These are phyloP conservation scores for Amphipyra berbera DNA, from an alignment of 2,888 invertebrate species.

Conservation along the genomic window DNA sequence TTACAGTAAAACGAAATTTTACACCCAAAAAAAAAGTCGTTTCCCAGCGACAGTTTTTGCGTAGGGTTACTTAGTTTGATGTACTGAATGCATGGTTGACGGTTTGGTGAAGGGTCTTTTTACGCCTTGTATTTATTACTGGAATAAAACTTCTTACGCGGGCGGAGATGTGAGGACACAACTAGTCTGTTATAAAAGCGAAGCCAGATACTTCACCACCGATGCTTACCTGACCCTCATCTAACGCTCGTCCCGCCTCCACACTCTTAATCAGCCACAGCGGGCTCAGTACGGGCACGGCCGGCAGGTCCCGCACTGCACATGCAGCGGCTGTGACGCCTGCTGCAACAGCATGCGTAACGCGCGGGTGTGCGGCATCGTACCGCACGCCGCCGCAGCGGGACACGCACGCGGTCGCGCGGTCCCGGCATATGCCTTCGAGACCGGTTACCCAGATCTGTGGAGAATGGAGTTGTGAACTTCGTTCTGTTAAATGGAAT, in stretches of 20 bases:
- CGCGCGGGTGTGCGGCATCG: slow-evolving; percentile 92
- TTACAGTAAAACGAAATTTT: too few relatives aligned
- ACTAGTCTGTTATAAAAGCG: too few relatives aligned
- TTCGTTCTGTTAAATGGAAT: too few relatives aligned
- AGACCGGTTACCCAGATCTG: slow-evolving; percentile 83
- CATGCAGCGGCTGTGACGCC: slow-evolving; percentile 63
- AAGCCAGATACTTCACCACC: too few relatives aligned
- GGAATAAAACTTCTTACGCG: too few relatives aligned
- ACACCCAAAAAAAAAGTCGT: too few relatives aligned
- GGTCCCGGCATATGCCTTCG: slow-evolving; percentile 78
- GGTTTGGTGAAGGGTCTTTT: too few relatives aligned
- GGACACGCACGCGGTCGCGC: slow-evolving; percentile 76
- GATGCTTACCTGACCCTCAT: slow-evolving; percentile 72
- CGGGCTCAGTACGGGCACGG: slow-evolving; percentile 93
- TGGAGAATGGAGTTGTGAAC: background rate
- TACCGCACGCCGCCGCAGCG: slow-evolving; percentile 95
- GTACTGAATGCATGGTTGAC: too few relatives aligned
- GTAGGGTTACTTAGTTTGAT: too few relatives aligned
- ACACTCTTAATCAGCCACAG: slow-evolving; percentile 95
- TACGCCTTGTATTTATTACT: too few relatives aligned
- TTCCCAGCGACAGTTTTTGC: too few relatives aligned
- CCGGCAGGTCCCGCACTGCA: slow-evolving; percentile 93
- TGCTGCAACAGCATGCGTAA: slow-evolving; percentile 94
- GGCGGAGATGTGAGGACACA: too few relatives aligned
- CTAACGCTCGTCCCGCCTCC: slow-evolving; percentile 75